Conservation (phyloP, 2,113 vertebrate species). For the Oxyura jamaicensis region DNA sequence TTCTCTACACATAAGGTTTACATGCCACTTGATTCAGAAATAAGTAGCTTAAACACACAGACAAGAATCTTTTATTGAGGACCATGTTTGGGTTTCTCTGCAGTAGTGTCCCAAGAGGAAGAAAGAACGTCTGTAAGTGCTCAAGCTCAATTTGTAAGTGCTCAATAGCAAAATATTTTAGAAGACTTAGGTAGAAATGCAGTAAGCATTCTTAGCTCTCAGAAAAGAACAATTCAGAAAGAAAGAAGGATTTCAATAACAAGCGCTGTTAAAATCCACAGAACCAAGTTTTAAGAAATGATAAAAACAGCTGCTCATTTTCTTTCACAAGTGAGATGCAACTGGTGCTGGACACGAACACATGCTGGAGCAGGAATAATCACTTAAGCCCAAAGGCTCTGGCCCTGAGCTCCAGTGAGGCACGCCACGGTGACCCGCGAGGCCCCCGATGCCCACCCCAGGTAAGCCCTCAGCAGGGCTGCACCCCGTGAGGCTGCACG, state of each 20-base stretch:
- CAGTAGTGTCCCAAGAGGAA: background rate
- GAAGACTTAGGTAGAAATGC: background rate
- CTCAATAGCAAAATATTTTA: background rate
- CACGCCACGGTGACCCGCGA: accelerated
- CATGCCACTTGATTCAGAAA: background rate
- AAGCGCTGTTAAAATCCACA: background rate
- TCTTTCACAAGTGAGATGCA: too few species aligned
- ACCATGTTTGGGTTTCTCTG: background rate
- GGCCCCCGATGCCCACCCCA: background rate
- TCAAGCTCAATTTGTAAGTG: background rate
- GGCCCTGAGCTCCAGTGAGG: background rate
- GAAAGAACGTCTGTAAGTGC: background rate
- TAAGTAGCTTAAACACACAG: background rate
- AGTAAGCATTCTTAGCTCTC: background rate
- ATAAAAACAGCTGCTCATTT: background rate
- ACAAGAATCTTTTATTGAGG: background rate
- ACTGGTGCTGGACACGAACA: too few species aligned
- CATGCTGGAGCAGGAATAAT: background rate
- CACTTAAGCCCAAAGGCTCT: background rate
- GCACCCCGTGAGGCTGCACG: background rate
- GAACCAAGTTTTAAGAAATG: background rate
- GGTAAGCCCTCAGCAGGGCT: background rate
- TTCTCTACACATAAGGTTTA: background rate
- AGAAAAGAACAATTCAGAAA: background rate
- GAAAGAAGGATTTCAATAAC: background rate